Evolutionary conservation across 2,113 vertebrate species (phyloP).

Genomic region (Arothron firmamentum): DNA sequence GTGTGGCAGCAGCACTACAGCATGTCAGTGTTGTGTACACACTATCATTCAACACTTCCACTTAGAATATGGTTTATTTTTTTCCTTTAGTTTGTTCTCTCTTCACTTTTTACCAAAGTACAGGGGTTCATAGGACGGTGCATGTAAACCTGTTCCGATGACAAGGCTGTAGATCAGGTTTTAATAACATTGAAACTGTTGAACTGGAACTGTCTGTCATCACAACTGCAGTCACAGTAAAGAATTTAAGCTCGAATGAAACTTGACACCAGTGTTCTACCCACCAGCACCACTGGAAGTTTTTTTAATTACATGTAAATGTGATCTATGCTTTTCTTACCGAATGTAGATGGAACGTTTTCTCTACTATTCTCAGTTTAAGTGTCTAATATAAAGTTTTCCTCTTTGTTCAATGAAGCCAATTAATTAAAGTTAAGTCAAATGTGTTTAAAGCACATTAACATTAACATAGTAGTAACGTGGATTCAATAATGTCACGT

Average conservation of each 20-base stretch:
- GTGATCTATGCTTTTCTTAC: too few species aligned
- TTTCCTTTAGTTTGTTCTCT: not conserved
- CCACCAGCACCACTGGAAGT: not conserved
- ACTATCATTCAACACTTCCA: not conserved
- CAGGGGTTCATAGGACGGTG: too few species aligned
- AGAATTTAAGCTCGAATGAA: slow-evolving; percentile 1
- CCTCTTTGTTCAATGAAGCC: too few species aligned
- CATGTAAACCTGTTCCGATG: not conserved
- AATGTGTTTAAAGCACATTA: too few species aligned
- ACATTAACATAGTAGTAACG: too few species aligned
- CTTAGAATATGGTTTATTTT: not conserved
- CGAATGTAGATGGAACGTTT: too few species aligned
- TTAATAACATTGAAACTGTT: slow-evolving; percentile 1
- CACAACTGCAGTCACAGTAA: slow-evolving; percentile 3
- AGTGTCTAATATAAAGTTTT: too few species aligned
- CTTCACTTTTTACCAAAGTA: not conserved
- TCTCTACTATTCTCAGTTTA: too few species aligned
- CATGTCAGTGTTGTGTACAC: not conserved
- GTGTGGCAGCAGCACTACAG: not conserved
- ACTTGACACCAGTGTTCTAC: not conserved
- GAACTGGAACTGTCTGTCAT: slow-evolving; percentile 9
- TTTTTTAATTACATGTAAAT: too few species aligned
- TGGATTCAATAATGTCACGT: too few species aligned
- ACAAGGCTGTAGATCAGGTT: not conserved
- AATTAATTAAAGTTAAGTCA: too few species aligned